Evolutionary conservation across 2,888 invertebrate species (phyloP).

Genomic region (Phyllotreta cruciferae): DNA sequence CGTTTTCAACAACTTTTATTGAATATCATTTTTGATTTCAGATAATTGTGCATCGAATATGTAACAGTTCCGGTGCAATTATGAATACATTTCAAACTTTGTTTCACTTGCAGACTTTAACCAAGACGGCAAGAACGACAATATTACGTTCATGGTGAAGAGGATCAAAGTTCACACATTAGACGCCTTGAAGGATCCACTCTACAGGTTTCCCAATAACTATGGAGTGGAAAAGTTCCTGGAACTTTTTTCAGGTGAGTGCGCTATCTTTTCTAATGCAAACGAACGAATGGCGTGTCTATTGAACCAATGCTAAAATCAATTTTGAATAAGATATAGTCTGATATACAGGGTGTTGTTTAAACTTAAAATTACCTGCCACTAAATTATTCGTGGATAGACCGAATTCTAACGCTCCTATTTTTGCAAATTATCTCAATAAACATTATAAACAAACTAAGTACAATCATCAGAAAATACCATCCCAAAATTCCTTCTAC

Average conservation of each 20-base stretch:
- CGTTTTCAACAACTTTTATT: too few species aligned
- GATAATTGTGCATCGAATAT: too few species aligned
- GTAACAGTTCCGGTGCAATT: too few species aligned
- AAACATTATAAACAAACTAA: slow-evolving; percentile 42
- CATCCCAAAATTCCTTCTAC: slow-evolving; percentile 49
- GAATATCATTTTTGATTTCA: too few species aligned
- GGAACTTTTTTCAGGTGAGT: slow-evolving; percentile 92
- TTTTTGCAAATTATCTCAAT: slow-evolving; percentile 44
- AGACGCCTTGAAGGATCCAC: slow-evolving; percentile 83
- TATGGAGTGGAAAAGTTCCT: slow-evolving; percentile 98
- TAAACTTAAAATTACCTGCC: too few species aligned
- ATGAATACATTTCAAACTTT: neutral
- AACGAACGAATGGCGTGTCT: slow-evolving; percentile 1
- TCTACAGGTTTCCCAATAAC: slow-evolving; percentile 90
- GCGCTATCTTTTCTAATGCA: slow-evolving; percentile 18
- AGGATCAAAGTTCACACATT: slow-evolving; percentile 91
- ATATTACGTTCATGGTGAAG: slow-evolving; percentile 95
- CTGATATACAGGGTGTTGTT: too few species aligned
- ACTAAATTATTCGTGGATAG: too few species aligned
- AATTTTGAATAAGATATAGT: too few species aligned
- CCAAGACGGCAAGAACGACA: slow-evolving; percentile 89
- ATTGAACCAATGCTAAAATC: neutral
- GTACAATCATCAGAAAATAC: slow-evolving; percentile 43
- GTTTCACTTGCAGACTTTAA: slow-evolving; percentile 79
- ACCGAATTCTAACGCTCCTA: too few species aligned